Evolutionary conservation across 1,140 invertebrate species (phyloP), one percentile per base, ranked within the genome.

Genomic region (Musca vetustissima): DNA sequence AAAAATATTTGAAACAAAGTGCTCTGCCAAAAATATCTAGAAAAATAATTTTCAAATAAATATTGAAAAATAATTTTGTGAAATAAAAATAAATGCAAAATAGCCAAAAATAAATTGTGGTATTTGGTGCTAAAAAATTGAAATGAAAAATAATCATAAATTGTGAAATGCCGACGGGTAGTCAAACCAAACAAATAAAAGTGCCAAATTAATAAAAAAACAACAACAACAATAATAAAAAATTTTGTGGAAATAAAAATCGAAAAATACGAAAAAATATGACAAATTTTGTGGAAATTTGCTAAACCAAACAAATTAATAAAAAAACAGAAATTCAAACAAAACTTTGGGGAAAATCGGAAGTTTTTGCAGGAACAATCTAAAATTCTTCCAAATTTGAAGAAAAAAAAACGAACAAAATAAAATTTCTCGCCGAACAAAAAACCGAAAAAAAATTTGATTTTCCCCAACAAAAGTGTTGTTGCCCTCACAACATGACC

Each of bases 401-500:
- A 68, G 21, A 68, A 50, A 53, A 43, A 28, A 66, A 32, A n/a
- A 17, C 59, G 17, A 32, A 59, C 15, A 25, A 50, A 13, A 15
- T 11, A 36, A 22, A 61, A 48, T 61, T 49, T 68, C 2, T 74
- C 82, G 83, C 83, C 79, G 84, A 64, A 50, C 32, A 21, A 53
- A 64, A 52, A 64, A 32, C 48, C 64, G 74, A 82, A 81, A 73
- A 82, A 83, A 75, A 17, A 43, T 43, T 43, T 43, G 36, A 43
- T 43, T 43, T 52, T 48, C 24, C 49, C 25, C n/a, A 52, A 22
- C 73, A 57, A 66, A 28, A 66, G 6, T 43, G 75, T 43, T 43
- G 36, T 43, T 4, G 57, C 57, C 25, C n/a, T 43, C 64, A 32
- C 32, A 78, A 72, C 75, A 89, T 86, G 86, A 91, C 91, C 89